phyloP scores from a whole-genome alignment of 2,113 vertebrate genomes.

The Lophura nycthemera region DNA sequence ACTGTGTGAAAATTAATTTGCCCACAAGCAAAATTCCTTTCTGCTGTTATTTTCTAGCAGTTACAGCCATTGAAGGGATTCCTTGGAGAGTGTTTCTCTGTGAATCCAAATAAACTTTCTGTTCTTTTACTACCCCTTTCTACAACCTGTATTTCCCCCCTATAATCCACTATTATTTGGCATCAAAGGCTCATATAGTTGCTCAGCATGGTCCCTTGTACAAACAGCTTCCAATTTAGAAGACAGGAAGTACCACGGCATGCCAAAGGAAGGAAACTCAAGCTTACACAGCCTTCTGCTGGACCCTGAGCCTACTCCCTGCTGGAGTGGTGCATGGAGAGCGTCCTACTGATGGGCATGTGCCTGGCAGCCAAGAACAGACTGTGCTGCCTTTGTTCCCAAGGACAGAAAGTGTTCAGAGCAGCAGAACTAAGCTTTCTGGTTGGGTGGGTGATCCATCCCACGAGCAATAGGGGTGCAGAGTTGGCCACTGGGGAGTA shows the following conservation, averaged over 20 bases:
- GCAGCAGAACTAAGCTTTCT: neutral
- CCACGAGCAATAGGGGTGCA: neutral
- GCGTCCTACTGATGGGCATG: neutral
- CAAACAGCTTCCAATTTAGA: neutral
- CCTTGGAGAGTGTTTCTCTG: neutral
- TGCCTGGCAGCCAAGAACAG: neutral
- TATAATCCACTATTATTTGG: neutral
- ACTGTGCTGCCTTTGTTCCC: neutral
- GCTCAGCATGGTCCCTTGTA: neutral
- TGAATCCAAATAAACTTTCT: neutral
- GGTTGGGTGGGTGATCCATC: neutral
- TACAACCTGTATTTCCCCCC: neutral
- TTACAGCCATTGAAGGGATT: neutral
- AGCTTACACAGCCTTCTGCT: neutral
- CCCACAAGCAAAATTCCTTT: neutral
- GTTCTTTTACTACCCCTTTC: neutral
- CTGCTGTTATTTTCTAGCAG: neutral
- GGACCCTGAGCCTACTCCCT: neutral
- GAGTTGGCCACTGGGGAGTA: neutral
- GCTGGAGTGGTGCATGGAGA: fast-evolving
- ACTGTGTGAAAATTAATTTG: neutral
- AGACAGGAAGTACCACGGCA: neutral
- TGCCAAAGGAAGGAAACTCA: neutral
- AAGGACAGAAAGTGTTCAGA: neutral
- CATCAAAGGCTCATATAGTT: fast-evolving